These are phyloP conservation scores for Pogonomyrmex barbatus DNA, from an alignment of 1,140 invertebrate genomes.

Conservation along the genomic window DNA sequence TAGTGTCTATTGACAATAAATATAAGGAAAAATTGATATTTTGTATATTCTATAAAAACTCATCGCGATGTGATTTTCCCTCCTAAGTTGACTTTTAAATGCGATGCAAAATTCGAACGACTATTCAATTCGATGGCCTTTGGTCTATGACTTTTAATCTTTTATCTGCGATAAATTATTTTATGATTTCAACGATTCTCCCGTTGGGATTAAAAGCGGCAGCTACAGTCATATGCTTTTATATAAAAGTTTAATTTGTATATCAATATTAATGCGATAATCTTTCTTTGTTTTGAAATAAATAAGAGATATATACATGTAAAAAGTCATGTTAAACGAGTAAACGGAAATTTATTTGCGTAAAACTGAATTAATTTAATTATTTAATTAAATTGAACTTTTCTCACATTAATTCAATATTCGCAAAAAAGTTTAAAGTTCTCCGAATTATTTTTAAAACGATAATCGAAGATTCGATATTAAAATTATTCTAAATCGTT, in stretches of 20 bases:
- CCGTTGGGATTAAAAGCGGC: neutral
- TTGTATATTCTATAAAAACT: conserved; percentile 68
- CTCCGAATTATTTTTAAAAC: neutral
- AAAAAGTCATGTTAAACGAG: conserved; percentile 32
- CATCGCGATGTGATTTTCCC: conserved; percentile 42
- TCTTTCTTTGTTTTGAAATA: neutral
- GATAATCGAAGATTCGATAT: neutral
- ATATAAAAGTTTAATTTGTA: conserved; percentile 1
- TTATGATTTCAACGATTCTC: neutral
- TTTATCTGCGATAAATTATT: conserved; percentile 31
- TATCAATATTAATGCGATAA: neutral
- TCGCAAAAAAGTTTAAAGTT: neutral
- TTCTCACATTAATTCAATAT: neutral
- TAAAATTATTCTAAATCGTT: neutral
- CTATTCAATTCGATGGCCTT: neutral
- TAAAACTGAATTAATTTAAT: neutral
- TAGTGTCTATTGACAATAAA: conserved; percentile 78
- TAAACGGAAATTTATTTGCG: neutral
- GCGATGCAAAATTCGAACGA: neutral
- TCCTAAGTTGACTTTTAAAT: conserved; percentile 48
- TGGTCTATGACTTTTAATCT: conserved; percentile 7
- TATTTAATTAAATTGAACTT: neutral
- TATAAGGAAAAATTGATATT: conserved; percentile 50
- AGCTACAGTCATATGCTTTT: neutral
- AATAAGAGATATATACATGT: neutral